phyloP scores from a whole-genome alignment of 1,140 invertebrate genomes.

The Tetranychus urticae region DNA sequence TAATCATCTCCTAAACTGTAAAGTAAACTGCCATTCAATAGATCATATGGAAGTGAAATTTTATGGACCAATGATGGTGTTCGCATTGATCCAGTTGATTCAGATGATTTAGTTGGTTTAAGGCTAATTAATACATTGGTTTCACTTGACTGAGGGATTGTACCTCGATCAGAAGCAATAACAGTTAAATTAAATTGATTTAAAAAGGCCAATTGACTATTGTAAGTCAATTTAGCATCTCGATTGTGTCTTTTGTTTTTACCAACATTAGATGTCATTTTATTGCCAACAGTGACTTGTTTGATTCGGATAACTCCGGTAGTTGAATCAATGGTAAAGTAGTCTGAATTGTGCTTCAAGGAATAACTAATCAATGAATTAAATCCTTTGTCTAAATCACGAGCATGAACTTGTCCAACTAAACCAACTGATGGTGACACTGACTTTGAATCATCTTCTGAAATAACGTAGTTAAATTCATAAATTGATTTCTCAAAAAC shows the following conservation, averaged over 20 bases:
- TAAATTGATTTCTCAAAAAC: conserved; percentile 45
- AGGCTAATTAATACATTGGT: conserved; percentile 30
- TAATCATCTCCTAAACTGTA: background rate
- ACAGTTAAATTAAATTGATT: conserved; percentile 40
- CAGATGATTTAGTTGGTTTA: background rate
- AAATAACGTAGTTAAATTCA: conserved; percentile 26
- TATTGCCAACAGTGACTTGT: conserved; percentile 30
- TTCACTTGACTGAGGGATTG: conserved; percentile 64
- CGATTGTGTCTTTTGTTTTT: too few relatives aligned
- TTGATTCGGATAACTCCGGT: conserved; percentile 73
- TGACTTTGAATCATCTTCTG: background rate
- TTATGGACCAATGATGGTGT: background rate
- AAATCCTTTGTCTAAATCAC: conserved; percentile 70
- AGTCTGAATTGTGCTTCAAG: conserved; percentile 60
- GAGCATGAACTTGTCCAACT: conserved; percentile 59
- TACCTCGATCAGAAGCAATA: conserved; percentile 70
- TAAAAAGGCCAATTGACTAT: background rate
- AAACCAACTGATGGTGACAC: background rate
- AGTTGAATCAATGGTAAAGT: conserved; percentile 68
- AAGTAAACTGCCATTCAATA: conserved; percentile 1
- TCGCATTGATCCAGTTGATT: too few relatives aligned
- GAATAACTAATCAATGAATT: conserved; percentile 82
- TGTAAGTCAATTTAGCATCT: conserved; percentile 25
- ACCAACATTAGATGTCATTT: too few relatives aligned
- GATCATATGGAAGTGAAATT: conserved; percentile 1